Evolutionary conservation across 1,140 invertebrate species (phyloP), one percentile per base, ranked within the genome.

Genomic region (Parapsyche elsis): DNA sequence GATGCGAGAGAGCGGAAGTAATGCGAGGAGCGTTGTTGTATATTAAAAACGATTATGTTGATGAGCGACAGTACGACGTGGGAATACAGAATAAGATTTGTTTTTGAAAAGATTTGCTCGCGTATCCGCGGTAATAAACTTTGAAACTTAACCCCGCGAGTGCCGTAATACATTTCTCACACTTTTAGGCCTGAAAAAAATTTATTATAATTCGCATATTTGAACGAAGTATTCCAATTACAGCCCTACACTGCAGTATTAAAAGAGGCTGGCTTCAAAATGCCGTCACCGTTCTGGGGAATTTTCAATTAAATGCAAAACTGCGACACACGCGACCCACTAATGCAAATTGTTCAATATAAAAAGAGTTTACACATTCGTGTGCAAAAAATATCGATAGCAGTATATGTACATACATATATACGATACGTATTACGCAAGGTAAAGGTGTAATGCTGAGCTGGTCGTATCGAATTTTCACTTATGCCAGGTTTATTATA

Each of bases 241-340:
- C 59, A 23, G n/a, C 21, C 21, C 21, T 12, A 16, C 2, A 2
- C 2, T 9, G 59, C 7, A 61, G 59, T 4, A 61, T 61, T 61
- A 61, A 23, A 59, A 16, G 5, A 19, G 59, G 2, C 21, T 14
- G 9, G 21, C 9, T 61, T 61, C 59, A 23, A 61, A n/a, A 23
- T 23, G 16, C 59, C 21, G n/a, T 23, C 59, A 61, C 2, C 59
- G 59, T 61, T 19, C 21, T 19, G 14, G n/a, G 21, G 59, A 16
- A 61, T 61, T 61, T 61, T 61, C 59, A 61, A 61, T 61, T 61
- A 61, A 23, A 61, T 61, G 59, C 59, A 61, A 61, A 61, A 61
- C 16, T 61, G 59, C 21, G 49, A 53, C 49, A 53, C 49, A 53
- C 49, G 16, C 49, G 16, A 53, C 49, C 10, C 49, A 53, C 49